A percentile compares a stretch with the other conserved stretches of the same genome.
Conservation (phyloP, 1,140 invertebrate species). For the Zaprionus inermis region DNA sequence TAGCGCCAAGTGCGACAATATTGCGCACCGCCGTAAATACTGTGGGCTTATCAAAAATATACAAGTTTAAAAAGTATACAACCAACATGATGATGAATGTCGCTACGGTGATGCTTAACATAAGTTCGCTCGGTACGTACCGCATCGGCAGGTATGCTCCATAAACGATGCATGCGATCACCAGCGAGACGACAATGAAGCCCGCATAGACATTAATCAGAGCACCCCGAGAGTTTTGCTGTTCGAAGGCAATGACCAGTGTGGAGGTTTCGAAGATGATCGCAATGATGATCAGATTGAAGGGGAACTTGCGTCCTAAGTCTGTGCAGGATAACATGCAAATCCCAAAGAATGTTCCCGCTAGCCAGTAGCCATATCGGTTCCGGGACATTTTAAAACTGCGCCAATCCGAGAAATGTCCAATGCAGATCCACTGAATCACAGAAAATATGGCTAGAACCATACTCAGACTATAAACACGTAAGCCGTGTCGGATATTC, state of each 20-base stretch:
- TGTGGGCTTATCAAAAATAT: background rate
- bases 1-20: constrained; percentile 49
- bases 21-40: constrained; percentile 41
- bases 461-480: constrained; percentile 48
- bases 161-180: constrained; percentile 47
- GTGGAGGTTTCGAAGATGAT: constrained; percentile 62
- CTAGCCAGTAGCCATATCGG: constrained; percentile 57
- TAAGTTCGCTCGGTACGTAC: constrained; percentile 62
- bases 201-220: constrained; percentile 57
- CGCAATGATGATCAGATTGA: constrained; percentile 36
- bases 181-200: constrained; percentile 44
- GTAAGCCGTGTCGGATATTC: constrained; percentile 25
- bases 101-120: constrained; percentile 53
- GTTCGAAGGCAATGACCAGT: constrained; percentile 60
- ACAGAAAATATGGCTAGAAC: constrained; percentile 33
- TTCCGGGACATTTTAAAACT: background rate
- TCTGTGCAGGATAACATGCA: constrained; percentile 52
- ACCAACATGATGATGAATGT: constrained; percentile 48
- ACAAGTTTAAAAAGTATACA: constrained; percentile 56
- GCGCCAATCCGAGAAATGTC: background rate
- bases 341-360: constrained; percentile 52
- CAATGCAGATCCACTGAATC: constrained; percentile 47
- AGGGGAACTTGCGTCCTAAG: constrained; percentile 50
- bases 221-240: constrained; percentile 24
- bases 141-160: constrained; percentile 70